Conservation (phyloP, 2,888 invertebrate genomes). For the Lepas anatifera region DNA sequence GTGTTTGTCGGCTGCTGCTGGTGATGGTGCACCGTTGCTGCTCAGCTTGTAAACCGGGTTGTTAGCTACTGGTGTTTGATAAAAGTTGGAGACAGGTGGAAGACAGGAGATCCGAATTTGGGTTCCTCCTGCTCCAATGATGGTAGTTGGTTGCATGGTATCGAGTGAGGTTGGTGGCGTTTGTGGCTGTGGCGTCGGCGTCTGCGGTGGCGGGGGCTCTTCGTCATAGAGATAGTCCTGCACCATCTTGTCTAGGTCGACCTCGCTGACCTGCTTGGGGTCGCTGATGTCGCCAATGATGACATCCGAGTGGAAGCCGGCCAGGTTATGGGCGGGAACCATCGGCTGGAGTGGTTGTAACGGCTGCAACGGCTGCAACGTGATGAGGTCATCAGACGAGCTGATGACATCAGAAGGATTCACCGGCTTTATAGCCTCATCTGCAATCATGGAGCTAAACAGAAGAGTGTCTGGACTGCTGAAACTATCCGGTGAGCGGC, state of each 20-base stretch:
- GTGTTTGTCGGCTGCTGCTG: constrained; percentile 17
- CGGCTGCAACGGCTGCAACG: constrained; percentile 13
- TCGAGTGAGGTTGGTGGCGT: too few species aligned
- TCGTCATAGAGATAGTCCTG: constrained; percentile 7
- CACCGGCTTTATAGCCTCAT: constrained; percentile 2
- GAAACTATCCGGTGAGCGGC: constrained; percentile 8
- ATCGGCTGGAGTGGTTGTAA: constrained; percentile 7
- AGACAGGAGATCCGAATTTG: constrained; percentile 1
- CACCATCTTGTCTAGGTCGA: constrained; percentile 13
- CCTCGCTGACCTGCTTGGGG: constrained; percentile 1
- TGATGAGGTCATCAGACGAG: constrained; percentile 9
- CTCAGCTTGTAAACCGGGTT: not conserved
- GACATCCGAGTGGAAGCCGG: not conserved
- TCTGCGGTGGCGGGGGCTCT: not conserved
- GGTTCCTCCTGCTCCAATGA: constrained; percentile 9
- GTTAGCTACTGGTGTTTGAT: not conserved
- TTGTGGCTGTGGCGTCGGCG: too few species aligned
- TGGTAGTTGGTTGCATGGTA: not conserved
- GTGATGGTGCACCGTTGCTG: not conserved
- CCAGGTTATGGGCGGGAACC: not conserved
- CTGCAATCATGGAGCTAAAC: not conserved
- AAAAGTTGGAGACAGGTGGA: not conserved
- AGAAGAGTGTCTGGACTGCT: constrained; percentile 4
- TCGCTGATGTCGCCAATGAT: not conserved
- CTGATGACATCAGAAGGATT: constrained; percentile 5